Conservation (phyloP, 2,113 vertebrate species). For the Acrocephalus kingi region DNA sequence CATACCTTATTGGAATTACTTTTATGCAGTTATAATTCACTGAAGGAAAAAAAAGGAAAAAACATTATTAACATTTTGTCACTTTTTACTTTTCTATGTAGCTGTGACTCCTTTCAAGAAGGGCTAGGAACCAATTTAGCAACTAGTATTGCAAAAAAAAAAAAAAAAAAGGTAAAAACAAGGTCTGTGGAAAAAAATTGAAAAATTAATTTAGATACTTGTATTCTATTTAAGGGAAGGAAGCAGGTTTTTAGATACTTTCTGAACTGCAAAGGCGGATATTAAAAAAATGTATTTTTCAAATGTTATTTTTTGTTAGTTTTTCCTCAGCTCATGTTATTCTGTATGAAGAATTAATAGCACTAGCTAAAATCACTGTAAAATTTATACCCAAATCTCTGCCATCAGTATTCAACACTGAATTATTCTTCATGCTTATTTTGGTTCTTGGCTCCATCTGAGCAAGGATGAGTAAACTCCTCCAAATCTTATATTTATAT, state of each 20-base stretch:
- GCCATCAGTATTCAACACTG: neutral
- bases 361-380: neutral
- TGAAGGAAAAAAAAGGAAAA: neutral
- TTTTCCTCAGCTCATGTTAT: neutral
- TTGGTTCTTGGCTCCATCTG: neutral
- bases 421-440: constrained; percentile 4
- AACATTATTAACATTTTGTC: neutral
- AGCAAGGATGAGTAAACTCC: neutral
- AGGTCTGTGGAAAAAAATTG: rapidly evolving
- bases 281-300: neutral
- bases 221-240: neutral
- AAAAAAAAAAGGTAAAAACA: neutral
- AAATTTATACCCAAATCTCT: neutral
- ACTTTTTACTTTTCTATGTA: neutral
- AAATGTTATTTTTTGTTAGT: neutral
- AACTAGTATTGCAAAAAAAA: neutral
- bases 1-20: neutral
- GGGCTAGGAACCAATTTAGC: neutral
- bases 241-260: neutral
- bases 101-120: neutral
- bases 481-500: neutral
- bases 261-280: neutral
- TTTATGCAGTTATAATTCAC: neutral
- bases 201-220: neutral
- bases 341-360: neutral